A percentile compares a stretch with the other conserved stretches of the same genome.
These are phyloP conservation scores for Chloropsis cyanopogon DNA, from an alignment of 2,113 vertebrate genomes.

Conservation along the genomic window DNA sequence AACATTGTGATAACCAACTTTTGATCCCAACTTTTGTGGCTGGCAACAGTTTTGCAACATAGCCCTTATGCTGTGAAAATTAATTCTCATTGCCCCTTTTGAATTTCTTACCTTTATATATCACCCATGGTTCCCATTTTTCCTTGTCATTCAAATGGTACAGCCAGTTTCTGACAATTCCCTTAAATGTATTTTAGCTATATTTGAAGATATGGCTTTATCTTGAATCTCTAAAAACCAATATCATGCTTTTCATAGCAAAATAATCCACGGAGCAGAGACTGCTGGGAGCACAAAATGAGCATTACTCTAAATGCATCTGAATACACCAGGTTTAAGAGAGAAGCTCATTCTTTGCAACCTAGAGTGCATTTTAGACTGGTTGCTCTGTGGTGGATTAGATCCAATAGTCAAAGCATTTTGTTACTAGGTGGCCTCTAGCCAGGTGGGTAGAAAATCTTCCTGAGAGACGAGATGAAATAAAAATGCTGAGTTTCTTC, in stretches of 20 bases:
- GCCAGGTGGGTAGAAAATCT: background rate
- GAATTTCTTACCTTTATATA: background rate
- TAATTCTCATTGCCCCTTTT: background rate
- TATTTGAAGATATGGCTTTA: background rate
- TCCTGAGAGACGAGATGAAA: background rate
- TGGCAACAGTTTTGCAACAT: accelerated
- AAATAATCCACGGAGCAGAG: background rate
- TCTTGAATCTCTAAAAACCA: background rate
- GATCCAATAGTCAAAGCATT: background rate
- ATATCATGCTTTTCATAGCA: background rate
- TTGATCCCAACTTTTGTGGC: background rate
- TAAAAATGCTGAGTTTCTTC: background rate
- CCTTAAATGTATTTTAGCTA: background rate
- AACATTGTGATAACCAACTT: background rate
- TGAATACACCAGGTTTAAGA: background rate
- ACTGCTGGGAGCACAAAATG: background rate
- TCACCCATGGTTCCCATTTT: background rate
- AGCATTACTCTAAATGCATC: background rate
- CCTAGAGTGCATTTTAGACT: background rate
- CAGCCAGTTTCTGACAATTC: background rate
- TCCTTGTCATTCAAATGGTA: background rate
- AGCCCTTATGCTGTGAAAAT: background rate
- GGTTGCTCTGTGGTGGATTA: background rate
- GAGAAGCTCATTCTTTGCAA: background rate
- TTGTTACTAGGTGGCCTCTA: background rate